Conservation (phyloP, 2,113 vertebrate genomes). For the Leptosomus discolor region DNA sequence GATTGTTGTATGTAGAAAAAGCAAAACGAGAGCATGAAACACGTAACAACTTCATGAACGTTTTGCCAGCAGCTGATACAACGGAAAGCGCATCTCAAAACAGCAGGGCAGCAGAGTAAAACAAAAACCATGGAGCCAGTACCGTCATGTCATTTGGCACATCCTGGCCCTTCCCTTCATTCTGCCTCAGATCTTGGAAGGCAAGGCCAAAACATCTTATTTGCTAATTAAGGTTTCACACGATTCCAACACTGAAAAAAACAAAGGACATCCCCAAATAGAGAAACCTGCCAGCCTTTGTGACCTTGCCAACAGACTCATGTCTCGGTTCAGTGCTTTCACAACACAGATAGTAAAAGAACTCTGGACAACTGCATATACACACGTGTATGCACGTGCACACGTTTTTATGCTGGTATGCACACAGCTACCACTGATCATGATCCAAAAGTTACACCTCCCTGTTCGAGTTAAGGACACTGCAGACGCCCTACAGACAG, state of each 20-base stretch:
- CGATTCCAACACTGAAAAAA: background rate
- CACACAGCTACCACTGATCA: rapidly evolving
- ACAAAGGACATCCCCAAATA: background rate
- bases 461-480: background rate
- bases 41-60: background rate
- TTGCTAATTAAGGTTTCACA: constrained; percentile 35
- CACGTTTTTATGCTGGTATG: background rate
- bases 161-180: background rate
- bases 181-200: background rate
- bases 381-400: background rate
- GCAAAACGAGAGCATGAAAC: background rate
- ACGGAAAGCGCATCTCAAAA: background rate
- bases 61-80: constrained; percentile 34
- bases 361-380: background rate
- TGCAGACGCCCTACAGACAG: background rate
- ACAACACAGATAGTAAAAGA: background rate
- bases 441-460: background rate
- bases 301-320: background rate
- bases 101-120: constrained; percentile 3
- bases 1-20: background rate
- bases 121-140: background rate
- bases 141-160: background rate
- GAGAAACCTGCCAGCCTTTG: background rate
- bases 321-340: background rate
- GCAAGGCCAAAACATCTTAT: constrained; percentile 10